These are phyloP conservation scores for Nothobranchius kuhntae DNA, from an alignment of 2,113 vertebrate genomes.

Conservation along the genomic window DNA sequence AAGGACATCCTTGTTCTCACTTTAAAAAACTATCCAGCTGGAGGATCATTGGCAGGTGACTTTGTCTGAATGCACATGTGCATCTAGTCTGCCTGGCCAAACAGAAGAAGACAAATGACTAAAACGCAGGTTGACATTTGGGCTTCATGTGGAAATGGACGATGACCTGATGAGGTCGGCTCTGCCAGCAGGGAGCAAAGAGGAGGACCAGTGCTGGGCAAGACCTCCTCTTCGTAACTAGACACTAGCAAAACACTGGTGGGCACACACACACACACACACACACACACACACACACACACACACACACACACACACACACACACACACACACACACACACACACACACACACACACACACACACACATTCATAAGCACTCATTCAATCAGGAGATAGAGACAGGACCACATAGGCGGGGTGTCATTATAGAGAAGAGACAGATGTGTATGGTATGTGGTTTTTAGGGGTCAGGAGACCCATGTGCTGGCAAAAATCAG, in stretches of 20 bases:
- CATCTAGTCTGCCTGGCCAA: slow-evolving; percentile 39
- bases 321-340: slow-evolving; percentile 35
- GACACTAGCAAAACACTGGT: slow-evolving; percentile 70
- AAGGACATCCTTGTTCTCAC: too few relatives aligned
- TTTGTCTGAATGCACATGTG: slow-evolving; percentile 16
- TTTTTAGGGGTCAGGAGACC: slow-evolving; percentile 18
- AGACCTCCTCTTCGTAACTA: slow-evolving; percentile 61
- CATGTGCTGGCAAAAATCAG: slow-evolving; percentile 5
- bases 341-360: slow-evolving; percentile 19
- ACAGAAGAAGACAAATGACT: slow-evolving; percentile 74
- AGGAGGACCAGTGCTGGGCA: slow-evolving; percentile 66
- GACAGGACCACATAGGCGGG: slow-evolving; percentile 63
- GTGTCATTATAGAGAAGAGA: slow-evolving; percentile 47
- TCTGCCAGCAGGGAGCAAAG: slow-evolving; percentile 60
- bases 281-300: slow-evolving; percentile 24
- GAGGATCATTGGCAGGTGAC: slow-evolving; percentile 47
- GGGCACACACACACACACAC: slow-evolving; percentile 32
- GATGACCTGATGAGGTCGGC: slow-evolving; percentile 72
- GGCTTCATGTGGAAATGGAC: slow-evolving; percentile 75
- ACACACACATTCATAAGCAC: slow-evolving; percentile 42
- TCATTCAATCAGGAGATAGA: slow-evolving; percentile 53
- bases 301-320: slow-evolving; percentile 18
- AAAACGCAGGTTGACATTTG: slow-evolving; percentile 69
- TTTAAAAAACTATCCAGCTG: neutral
- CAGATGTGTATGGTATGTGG: slow-evolving; percentile 57